Evolutionary conservation across 2,797 vertebrate genomes (phyloP).

Genomic region (Hoplostethus mediterraneus): DNA sequence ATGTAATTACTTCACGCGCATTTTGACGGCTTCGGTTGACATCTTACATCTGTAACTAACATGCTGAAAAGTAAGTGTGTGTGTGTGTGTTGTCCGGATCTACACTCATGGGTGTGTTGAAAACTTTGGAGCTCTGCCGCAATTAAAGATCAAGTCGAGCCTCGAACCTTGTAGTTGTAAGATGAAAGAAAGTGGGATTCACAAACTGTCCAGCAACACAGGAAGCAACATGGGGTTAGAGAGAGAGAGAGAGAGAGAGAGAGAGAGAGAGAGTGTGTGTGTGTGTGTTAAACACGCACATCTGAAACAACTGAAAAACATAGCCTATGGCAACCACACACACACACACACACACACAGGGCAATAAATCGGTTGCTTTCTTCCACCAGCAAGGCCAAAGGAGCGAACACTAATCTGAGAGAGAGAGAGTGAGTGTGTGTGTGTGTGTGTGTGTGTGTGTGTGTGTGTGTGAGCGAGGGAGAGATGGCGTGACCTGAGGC

Average conservation of each 20-base stretch:
- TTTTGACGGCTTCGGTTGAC: too few relatives aligned
- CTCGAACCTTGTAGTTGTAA: conserved; percentile 20
- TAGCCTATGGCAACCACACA: conserved; percentile 10
- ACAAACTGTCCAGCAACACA: neutral
- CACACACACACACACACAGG: neutral
- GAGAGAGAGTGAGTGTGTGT: neutral
- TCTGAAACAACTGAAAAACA: conserved; percentile 29
- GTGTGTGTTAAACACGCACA: conserved; percentile 7
- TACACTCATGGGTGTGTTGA: neutral
- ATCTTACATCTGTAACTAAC: neutral
- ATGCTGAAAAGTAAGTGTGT: neutral
- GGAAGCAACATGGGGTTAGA: conserved; percentile 14
- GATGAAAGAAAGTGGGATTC: conserved; percentile 17
- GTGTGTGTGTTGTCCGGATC: neutral
- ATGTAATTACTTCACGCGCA: too few relatives aligned
- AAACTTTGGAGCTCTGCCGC: conserved; percentile 23
- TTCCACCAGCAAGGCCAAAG: conserved; percentile 28
- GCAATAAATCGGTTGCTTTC: conserved; percentile 30
- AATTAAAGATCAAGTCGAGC: conserved; percentile 34
- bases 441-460: too few relatives aligned
- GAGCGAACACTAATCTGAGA: conserved; percentile 32
- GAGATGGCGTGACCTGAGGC: conserved; percentile 31
- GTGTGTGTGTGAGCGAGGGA: neutral
- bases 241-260: too few relatives aligned
- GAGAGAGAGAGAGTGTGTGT: conserved; percentile 18